phyloP scores from a whole-genome alignment of 2,797 vertebrate species.

The Crenuchus spilurus region DNA sequence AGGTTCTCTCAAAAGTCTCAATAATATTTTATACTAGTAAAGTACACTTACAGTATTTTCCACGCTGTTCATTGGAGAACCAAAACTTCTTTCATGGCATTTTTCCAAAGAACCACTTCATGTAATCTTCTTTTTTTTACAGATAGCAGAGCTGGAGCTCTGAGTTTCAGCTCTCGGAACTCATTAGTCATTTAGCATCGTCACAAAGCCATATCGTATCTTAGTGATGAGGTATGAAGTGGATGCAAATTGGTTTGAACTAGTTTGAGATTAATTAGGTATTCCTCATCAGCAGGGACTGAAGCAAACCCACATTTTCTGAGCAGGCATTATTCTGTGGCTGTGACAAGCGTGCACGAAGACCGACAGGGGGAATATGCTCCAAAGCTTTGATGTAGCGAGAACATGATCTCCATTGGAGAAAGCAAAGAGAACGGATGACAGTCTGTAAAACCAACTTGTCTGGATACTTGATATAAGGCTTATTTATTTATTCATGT shows the following conservation, averaged over 20 bases:
- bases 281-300: conserved; percentile 32
- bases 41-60: no score
- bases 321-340: conserved; percentile 9
- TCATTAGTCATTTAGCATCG: conserved; percentile 13
- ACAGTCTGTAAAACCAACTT: background rate
- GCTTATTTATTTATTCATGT: background rate
- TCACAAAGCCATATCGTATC: conserved; percentile 16
- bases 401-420: conserved; percentile 6
- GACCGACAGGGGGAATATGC: background rate
- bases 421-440: background rate
- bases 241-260: conserved; percentile 46
- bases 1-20: no score
- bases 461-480: background rate
- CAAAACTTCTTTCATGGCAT: no score
- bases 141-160: no score
- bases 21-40: no score
- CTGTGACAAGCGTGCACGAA: background rate
- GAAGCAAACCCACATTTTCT: background rate
- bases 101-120: no score
- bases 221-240: conserved; percentile 16
- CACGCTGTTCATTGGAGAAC: no score
- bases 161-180: background rate
- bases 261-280: conserved; percentile 48
- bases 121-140: no score
- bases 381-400: conserved; percentile 25